Base-by-base conservation (phyloP, 2,797 vertebrate genomes). In the Anguilla marmorata region DNA sequence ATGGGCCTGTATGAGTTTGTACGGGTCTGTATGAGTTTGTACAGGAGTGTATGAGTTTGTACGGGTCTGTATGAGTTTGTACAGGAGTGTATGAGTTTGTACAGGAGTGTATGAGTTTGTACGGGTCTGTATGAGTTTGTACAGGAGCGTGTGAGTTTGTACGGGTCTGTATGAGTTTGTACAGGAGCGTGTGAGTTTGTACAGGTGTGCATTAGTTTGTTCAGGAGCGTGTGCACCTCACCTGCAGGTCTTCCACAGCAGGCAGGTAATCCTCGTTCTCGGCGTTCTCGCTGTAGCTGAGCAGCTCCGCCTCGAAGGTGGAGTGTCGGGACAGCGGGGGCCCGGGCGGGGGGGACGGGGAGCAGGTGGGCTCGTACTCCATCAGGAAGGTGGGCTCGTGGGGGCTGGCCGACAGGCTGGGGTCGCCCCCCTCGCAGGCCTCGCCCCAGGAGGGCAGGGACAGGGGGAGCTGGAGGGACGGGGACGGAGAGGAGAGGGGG, bases 231-330 rank as follows among this genome's bases (percentile, higher is more conserved):
- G 5, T 21, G n/a, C 24, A 2, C 52, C 8, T 4, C 54, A 97
- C 97, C 97, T 97, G 96, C 85, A 97, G 94, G 80, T 96, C 93
- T 19, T 97, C 96, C 27, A 93, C 89, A 24, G 95, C 92, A 1
- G 95, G 94, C 85, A 94, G 91, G 7, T 93, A 94, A 50, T 94
- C 94, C n/a, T 95, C 94, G 0, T 97, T 97, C 91, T 97, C 97
- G 0, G 93, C 88, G 14, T 96, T 96, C 90, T 96, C 95, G 3
- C 91, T 94, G 91, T 95, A 95, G n/a, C 92, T 94, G 74, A 95
- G 92, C 88, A 96, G 92, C 89, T 96, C 94, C 3, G 94, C 93
- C 80, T 94, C 93, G 50, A 93, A 93, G 0, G 91, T 76, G n/a
- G 86, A 89, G 88, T 79, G 87, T 12, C 82, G 48, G 79, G 76